A percentile compares a stretch with the other conserved stretches of the same genome.
phyloP scores from a whole-genome alignment of 2,888 invertebrate genomes.

The Pollenia griseotomentosa region DNA sequence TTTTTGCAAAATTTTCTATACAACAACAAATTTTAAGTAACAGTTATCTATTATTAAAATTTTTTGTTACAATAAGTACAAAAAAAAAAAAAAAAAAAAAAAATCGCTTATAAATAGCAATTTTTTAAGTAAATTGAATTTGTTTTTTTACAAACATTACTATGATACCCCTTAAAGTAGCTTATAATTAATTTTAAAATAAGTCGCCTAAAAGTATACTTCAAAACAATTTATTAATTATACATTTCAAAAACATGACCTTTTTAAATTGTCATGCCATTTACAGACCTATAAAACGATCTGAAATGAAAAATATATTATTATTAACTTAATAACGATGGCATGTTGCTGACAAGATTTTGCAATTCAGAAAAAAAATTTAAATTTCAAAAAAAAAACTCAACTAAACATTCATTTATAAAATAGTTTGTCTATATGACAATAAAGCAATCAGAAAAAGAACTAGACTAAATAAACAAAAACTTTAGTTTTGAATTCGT shows the following conservation, averaged over 20 bases:
- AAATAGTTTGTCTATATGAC: slow-evolving; percentile 26
- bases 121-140: no score
- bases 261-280: slow-evolving; percentile 52
- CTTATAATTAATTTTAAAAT: slow-evolving; percentile 21
- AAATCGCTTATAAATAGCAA: no score
- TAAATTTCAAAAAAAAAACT: slow-evolving; percentile 26
- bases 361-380: slow-evolving; percentile 11
- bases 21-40: no score
- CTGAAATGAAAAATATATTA: slow-evolving; percentile 5
- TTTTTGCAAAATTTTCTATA: no score
- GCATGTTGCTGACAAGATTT: slow-evolving; percentile 64
- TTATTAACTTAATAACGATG: slow-evolving; percentile 49
- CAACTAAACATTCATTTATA: slow-evolving; percentile 12
- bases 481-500: slow-evolving; percentile 50
- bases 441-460: slow-evolving; percentile 22
- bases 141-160: not conserved
- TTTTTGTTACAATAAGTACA: no score
- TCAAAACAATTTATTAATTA: slow-evolving; percentile 35
- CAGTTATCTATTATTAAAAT: no score
- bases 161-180: not conserved
- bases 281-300: not conserved
- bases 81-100: no score
- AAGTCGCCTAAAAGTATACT: slow-evolving; percentile 49
- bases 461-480: slow-evolving; percentile 9
- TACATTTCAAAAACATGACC: slow-evolving; percentile 45